These are phyloP conservation scores for Rhea pennata DNA, from an alignment of 2,113 vertebrate species.

Conservation along the genomic window DNA sequence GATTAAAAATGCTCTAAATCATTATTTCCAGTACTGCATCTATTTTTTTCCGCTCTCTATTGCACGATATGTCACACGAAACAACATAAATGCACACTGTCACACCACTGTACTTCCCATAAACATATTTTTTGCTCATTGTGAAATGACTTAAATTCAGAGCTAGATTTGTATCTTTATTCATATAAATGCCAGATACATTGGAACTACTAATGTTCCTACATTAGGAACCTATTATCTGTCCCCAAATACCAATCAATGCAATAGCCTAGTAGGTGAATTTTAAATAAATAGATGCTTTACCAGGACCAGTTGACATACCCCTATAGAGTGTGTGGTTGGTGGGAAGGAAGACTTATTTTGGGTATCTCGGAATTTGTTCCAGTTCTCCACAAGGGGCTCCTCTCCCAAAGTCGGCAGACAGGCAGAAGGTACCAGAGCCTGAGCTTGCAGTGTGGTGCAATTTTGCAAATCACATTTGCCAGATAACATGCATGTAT, in stretches of 20 bases:
- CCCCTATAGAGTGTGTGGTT: fast-evolving
- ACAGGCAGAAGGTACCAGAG: background rate
- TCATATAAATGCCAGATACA: background rate
- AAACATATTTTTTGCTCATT: background rate
- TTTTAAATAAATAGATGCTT: background rate
- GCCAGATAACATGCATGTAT: background rate
- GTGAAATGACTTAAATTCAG: background rate
- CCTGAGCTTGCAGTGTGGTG: background rate
- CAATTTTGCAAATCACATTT: constrained; percentile 18
- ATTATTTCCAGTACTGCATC: background rate
- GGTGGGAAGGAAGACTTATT: background rate
- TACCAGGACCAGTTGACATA: background rate
- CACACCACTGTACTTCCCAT: background rate
- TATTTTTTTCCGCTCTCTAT: background rate
- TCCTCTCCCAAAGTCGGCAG: background rate
- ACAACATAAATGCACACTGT: background rate
- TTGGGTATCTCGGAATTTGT: background rate
- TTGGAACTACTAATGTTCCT: background rate
- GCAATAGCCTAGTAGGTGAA: background rate
- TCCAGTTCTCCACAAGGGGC: background rate
- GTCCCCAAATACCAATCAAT: background rate
- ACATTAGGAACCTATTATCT: background rate
- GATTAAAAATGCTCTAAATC: background rate
- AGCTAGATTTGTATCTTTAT: background rate
- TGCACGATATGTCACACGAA: background rate